These are phyloP conservation scores for Zonotrichia leucophrys DNA, from an alignment of 2,113 vertebrate genomes.

Conservation along the genomic window DNA sequence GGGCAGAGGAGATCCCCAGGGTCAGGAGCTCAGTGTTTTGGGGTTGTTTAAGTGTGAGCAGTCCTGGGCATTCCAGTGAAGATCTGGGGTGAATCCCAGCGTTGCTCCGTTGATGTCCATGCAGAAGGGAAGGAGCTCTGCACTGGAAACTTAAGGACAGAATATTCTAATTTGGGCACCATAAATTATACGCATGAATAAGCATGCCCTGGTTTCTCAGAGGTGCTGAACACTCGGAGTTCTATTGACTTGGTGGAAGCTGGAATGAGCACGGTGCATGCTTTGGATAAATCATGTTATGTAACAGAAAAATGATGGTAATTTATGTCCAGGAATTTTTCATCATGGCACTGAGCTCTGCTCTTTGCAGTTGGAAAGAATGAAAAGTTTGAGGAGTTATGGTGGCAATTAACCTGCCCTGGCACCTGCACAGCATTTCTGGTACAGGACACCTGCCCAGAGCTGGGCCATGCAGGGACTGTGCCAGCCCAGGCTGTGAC, in stretches of 20 bases:
- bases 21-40: background rate
- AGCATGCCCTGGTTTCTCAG: slow-evolving; percentile 18
- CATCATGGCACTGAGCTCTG: background rate
- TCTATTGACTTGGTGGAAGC: slow-evolving; percentile 50
- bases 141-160: slow-evolving; percentile 14
- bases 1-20: background rate
- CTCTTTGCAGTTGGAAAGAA: background rate
- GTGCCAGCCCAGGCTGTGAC: accelerated
- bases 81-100: background rate
- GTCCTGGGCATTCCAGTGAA: background rate
- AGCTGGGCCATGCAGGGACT: background rate
- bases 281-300: slow-evolving; percentile 45
- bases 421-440: background rate
- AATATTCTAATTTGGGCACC: slow-evolving; percentile 35
- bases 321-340: slow-evolving; percentile 36
- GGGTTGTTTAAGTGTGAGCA: background rate
- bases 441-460: accelerated
- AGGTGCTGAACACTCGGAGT: slow-evolving; percentile 40
- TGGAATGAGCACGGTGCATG: slow-evolving; percentile 16
- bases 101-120: background rate
- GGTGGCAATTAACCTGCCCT: background rate
- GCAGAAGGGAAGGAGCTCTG: background rate
- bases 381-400: background rate
- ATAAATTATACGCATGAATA: slow-evolving; percentile 55
- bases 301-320: slow-evolving; percentile 42